Percentiles rank a stretch among this genome's conserved stretches.
Evolutionary conservation across 1,140 invertebrate genomes (phyloP).

Genomic region (Dysdera silvatica): DNA sequence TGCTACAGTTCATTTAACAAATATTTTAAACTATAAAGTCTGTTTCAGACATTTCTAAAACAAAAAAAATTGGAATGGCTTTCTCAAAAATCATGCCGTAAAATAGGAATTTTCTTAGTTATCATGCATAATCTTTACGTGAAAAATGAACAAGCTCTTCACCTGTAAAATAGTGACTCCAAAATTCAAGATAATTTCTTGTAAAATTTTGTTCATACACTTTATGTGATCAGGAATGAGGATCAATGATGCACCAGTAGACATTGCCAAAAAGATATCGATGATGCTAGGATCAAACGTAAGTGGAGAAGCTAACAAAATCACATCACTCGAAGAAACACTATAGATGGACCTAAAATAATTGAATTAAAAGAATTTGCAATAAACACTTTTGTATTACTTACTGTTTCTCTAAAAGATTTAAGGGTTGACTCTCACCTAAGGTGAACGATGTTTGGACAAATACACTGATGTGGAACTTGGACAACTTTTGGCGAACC

Average conservation of each 20-base stretch:
- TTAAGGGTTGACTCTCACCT: constrained; percentile 3
- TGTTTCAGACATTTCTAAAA: too few relatives aligned
- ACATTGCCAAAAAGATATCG: constrained; percentile 62
- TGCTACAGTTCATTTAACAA: too few relatives aligned
- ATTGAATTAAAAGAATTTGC: not conserved
- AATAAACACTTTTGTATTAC: not conserved
- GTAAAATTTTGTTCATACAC: constrained; percentile 44
- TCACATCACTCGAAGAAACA: constrained; percentile 48
- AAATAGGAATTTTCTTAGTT: too few relatives aligned
- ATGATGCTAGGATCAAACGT: constrained; percentile 76
- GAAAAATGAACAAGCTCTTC: too few relatives aligned
- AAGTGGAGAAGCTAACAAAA: constrained; percentile 62
- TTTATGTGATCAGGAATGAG: constrained; percentile 53
- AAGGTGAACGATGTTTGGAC: constrained; percentile 27
- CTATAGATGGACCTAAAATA: constrained; percentile 3
- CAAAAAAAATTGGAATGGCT: too few relatives aligned
- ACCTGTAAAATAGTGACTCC: constrained; percentile 62
- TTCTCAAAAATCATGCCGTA: too few relatives aligned
- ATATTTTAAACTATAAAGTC: too few relatives aligned
- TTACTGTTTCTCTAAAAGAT: not conserved
- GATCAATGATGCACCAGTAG: constrained; percentile 55
- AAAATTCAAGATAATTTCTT: constrained; percentile 42
- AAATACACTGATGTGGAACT: constrained; percentile 22
- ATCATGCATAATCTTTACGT: too few relatives aligned
- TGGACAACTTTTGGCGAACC: constrained; percentile 23